Conservation (phyloP, 2,113 vertebrate species). For the Chionomys nivalis region DNA sequence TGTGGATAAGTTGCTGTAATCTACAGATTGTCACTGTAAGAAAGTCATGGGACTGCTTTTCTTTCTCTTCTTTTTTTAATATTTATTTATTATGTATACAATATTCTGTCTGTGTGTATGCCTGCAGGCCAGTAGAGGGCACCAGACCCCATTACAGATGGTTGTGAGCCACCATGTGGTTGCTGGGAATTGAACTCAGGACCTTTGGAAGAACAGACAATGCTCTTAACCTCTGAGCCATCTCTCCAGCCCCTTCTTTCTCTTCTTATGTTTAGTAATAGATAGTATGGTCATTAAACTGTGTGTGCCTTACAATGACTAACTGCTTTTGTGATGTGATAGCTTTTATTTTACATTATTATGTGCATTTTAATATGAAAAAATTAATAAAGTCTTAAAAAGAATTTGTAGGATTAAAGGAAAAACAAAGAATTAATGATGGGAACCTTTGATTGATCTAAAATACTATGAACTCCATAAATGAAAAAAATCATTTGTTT, state of each 20-base stretch:
- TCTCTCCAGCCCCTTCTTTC: too few species aligned
- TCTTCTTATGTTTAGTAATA: neutral
- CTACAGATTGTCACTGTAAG: neutral
- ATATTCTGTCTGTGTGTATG: too few species aligned
- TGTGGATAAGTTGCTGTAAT: neutral
- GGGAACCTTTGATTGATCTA: neutral
- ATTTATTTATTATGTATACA: too few species aligned
- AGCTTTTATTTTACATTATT: neutral
- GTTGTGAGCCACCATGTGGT: too few species aligned
- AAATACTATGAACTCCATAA: neutral
- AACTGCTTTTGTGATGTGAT: neutral
- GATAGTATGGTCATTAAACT: neutral
- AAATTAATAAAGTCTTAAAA: neutral
- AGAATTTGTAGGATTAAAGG: neutral
- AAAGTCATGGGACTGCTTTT: neutral
- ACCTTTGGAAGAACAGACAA: too few species aligned
- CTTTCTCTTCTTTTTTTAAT: neutral
- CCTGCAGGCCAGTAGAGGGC: too few species aligned
- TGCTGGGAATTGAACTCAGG: too few species aligned
- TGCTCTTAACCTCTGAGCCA: too few species aligned
- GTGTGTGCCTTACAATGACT: neutral
- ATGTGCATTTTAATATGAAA: neutral
- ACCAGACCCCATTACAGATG: too few species aligned
- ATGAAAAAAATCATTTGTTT: constrained; percentile 11
- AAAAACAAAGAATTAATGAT: neutral